Base-by-base conservation (phyloP, 2,888 invertebrate species). In the Drosophila mimica region DNA sequence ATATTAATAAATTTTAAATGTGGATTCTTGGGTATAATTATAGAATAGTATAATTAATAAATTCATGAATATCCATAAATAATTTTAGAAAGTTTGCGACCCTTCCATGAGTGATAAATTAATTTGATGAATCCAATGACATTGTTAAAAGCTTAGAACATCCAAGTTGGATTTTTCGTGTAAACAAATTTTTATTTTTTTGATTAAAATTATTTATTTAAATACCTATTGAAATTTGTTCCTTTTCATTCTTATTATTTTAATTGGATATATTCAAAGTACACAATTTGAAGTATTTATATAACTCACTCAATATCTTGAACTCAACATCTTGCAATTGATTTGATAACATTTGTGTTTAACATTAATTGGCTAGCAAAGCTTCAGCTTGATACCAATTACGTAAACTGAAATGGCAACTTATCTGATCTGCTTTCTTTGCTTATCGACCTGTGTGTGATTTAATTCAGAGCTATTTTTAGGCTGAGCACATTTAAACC, bases 341-440 rank as follows among this genome's bases (percentile, higher is more conserved):
- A 25, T 57, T 57, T 9, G 9, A 31, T 30, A 40, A 57, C 5
- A 57, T 40, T 40, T 57, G 30, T 30, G 34, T 4, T 38, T 54
- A 57, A 34, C 58, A n/a, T 68, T 68, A 67, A 68, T 68, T 67
- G 68, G 68, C 57, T 11, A 11, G 33, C 30, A 28, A 57, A 68
- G 43, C 43, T 28, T 51, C 40, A 43, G 61, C 20, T 31, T 6
- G 9, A 20, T 30, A 33, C 70, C 78, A 78, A 77, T 74, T 77
- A 74, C n/a, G 51, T 49, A 53, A 40, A 30, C 70, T 57, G 20
- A 48, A 51, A 30, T 28, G 20, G 13, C 25, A 38, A 63, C 31
- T 74, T 70, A 77, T 78, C 77, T 61, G 77, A 77, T 77, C 33
- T 13, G 34, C 59, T 61, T 53, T 25, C 43, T 74, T 30, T 53